These are phyloP conservation scores for Tachysurus fulvidraco DNA, from an alignment of 2,113 vertebrate genomes.

Conservation along the genomic window DNA sequence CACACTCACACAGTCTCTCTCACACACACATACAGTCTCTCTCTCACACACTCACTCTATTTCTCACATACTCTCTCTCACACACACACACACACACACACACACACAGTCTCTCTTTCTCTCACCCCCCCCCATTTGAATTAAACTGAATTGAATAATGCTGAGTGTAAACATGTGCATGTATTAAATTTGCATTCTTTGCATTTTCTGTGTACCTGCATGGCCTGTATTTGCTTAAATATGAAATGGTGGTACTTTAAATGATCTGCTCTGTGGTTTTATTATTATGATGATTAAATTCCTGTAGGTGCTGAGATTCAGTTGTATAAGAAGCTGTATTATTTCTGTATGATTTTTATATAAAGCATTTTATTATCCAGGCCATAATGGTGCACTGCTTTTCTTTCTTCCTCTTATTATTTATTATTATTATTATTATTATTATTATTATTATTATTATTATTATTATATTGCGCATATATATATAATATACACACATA, in stretches of 20 bases:
- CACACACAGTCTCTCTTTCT: too few relatives aligned
- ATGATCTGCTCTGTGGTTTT: constrained; percentile 1
- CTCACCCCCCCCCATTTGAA: not conserved
- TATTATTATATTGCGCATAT: not conserved
- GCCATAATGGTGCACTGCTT: not conserved
- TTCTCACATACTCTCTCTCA: too few relatives aligned
- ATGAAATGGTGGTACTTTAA: constrained; percentile 31
- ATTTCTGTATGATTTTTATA: constrained; percentile 35
- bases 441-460: not conserved
- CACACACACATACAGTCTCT: too few relatives aligned
- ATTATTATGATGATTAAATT: constrained; percentile 1
- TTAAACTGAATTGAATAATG: not conserved
- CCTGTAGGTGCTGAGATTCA: constrained; percentile 15
- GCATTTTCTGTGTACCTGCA: not conserved
- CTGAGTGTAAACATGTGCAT: not conserved
- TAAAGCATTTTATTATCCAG: constrained; percentile 32
- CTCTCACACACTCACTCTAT: too few relatives aligned
- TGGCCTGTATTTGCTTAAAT: not conserved
- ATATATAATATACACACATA: too few relatives aligned
- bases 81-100: too few relatives aligned
- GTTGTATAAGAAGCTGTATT: not conserved
- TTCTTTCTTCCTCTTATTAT: too few relatives aligned
- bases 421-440: not conserved
- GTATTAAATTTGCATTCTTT: not conserved
- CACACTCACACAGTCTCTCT: too few relatives aligned